Conservation (phyloP, 53 echinoderm and acorn worm species). For the Stichopus horrens region DNA sequence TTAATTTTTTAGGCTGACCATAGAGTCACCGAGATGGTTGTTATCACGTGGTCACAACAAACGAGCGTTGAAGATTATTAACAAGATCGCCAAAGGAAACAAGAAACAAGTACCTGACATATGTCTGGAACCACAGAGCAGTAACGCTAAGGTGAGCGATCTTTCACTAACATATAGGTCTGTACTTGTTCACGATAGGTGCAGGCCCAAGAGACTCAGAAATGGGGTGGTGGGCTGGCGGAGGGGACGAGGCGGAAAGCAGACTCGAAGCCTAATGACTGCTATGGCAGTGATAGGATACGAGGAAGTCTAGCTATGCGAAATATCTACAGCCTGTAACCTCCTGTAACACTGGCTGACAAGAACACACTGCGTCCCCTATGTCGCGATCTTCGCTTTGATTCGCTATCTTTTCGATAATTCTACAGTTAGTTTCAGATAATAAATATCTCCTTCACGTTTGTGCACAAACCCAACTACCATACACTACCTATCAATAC, state of each 20-base stretch:
- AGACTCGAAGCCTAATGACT: too few relatives aligned
- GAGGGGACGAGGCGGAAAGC: not conserved
- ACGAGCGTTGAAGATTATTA: not conserved
- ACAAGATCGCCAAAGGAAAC: conserved; percentile 19
- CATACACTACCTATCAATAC: too few relatives aligned
- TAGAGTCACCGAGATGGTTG: conserved; percentile 28
- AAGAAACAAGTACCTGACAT: not conserved
- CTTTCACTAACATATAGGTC: not conserved
- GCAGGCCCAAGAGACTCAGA: too few relatives aligned
- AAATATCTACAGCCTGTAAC: not conserved
- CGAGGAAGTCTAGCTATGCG: not conserved
- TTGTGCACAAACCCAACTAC: too few relatives aligned
- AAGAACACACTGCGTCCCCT: too few relatives aligned
- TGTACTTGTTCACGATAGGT: too few relatives aligned
- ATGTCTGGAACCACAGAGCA: not conserved
- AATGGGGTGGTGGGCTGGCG: not conserved
- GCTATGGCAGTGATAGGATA: too few relatives aligned
- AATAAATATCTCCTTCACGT: too few relatives aligned
- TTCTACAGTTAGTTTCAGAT: too few relatives aligned
- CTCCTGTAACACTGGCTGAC: too few relatives aligned
- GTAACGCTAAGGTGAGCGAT: not conserved
- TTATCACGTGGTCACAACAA: conserved; percentile 15
- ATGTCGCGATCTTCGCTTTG: too few relatives aligned
- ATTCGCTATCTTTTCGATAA: too few relatives aligned
- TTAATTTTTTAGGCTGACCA: not conserved